Evolutionary conservation across 2,113 vertebrate species (phyloP).

Genomic region (Panthera uncia): DNA sequence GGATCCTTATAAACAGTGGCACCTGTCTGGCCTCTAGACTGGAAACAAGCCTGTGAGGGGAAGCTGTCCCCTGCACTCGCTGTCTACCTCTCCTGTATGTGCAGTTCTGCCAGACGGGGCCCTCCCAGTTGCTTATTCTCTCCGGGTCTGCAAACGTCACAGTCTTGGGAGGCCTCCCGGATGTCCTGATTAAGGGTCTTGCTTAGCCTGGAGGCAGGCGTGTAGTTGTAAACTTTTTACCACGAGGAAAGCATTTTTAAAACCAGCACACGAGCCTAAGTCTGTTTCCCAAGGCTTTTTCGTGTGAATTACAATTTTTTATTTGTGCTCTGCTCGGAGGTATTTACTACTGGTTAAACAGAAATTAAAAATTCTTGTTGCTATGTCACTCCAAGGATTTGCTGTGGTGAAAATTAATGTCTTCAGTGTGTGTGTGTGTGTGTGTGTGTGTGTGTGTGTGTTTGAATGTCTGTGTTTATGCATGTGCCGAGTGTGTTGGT

Average conservation of each 20-base stretch:
- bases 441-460: not conserved
- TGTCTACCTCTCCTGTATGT: not conserved
- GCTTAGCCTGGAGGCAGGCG: not conserved
- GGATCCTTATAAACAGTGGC: rapidly evolving
- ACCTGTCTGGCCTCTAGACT: not conserved
- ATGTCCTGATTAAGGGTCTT: not conserved
- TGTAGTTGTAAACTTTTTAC: not conserved
- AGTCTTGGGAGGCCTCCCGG: not conserved
- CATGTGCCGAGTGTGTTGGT: not conserved
- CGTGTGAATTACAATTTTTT: constrained; percentile 50
- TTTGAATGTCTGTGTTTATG: not conserved
- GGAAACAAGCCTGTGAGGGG: not conserved
- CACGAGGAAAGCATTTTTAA: constrained; percentile 52
- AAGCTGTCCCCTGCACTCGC: not conserved
- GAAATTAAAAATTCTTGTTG: constrained; percentile 55
- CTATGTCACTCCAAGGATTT: constrained; percentile 42
- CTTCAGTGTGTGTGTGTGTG: not conserved
- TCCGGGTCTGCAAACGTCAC: constrained; percentile 23
- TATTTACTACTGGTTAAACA: constrained; percentile 23
- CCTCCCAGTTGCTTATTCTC: not conserved
- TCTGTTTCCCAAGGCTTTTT: constrained; percentile 33
- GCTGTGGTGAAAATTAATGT: not conserved
- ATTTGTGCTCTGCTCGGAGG: constrained; percentile 33
- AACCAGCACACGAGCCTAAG: constrained; percentile 14
- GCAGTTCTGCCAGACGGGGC: not conserved